phyloP scores from a whole-genome alignment of 2,113 vertebrate genomes.

The Eclectus roratus region DNA sequence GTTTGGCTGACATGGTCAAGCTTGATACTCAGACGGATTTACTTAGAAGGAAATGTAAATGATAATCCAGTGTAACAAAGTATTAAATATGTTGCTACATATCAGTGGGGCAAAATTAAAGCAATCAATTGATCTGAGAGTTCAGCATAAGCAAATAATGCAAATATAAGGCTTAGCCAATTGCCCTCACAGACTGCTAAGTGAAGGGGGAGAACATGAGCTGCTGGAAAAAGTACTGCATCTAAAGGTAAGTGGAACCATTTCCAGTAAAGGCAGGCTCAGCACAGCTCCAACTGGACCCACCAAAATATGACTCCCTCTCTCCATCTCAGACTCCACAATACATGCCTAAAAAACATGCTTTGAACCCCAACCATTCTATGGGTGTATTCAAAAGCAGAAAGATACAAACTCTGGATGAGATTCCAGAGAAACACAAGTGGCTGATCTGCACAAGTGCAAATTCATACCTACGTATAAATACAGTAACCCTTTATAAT shows the following conservation, averaged over 20 bases:
- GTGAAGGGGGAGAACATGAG: background rate
- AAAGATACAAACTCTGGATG: background rate
- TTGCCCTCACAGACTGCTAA: background rate
- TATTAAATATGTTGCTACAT: background rate
- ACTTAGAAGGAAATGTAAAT: background rate
- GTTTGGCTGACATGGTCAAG: background rate
- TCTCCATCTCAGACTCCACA: background rate
- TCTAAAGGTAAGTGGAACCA: background rate
- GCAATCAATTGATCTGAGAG: background rate
- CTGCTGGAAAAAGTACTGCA: background rate
- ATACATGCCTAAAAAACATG: background rate
- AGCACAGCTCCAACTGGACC: background rate
- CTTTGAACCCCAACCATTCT: background rate
- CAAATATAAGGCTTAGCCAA: background rate
- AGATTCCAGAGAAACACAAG: background rate
- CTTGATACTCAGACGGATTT: background rate
- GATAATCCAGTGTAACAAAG: background rate
- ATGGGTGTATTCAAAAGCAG: background rate
- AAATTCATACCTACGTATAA: background rate
- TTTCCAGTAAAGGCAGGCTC: background rate
- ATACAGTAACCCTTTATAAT: background rate
- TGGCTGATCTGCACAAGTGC: background rate
- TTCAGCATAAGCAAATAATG: accelerated
- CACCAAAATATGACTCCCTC: background rate
- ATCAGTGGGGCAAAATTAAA: background rate